A percentile compares a stretch with the other conserved stretches of the same genome.
phyloP scores from a whole-genome alignment of 2,797 vertebrate genomes.

The Xerus rutilus region DNA sequence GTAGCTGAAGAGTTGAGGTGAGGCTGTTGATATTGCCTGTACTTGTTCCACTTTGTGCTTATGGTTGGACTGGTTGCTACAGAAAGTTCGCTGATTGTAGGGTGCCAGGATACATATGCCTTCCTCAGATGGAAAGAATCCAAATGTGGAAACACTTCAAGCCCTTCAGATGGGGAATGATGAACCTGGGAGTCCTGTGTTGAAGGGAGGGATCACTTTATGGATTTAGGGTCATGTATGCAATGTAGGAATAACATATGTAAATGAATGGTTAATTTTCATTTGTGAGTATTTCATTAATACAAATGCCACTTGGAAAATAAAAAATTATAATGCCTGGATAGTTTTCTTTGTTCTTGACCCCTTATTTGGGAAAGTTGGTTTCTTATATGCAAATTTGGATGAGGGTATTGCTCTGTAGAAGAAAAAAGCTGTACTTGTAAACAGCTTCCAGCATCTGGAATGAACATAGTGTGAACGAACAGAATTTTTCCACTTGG shows the following conservation, averaged over 20 bases:
- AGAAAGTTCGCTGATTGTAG: background rate
- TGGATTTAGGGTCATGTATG: background rate
- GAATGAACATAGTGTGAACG: background rate
- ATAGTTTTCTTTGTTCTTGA: background rate
- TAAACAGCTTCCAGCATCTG: background rate
- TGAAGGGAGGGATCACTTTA: background rate
- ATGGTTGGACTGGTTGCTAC: too few relatives aligned
- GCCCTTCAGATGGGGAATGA: background rate
- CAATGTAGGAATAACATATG: background rate
- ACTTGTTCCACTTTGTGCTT: background rate
- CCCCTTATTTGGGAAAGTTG: background rate
- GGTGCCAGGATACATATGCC: background rate
- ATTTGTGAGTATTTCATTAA: background rate
- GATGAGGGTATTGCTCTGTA: background rate
- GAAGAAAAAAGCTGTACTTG: background rate
- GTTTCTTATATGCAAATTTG: background rate
- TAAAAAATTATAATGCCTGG: background rate
- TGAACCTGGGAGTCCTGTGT: background rate
- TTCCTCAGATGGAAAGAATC: background rate
- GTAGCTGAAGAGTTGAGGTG: background rate
- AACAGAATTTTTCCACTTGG: constrained; percentile 22
- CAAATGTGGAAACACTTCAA: background rate
- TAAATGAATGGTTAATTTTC: background rate
- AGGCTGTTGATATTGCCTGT: background rate
- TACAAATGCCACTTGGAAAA: background rate